Conservation (phyloP, 2,888 invertebrate genomes). For the Rhyacophila evoluta region DNA sequence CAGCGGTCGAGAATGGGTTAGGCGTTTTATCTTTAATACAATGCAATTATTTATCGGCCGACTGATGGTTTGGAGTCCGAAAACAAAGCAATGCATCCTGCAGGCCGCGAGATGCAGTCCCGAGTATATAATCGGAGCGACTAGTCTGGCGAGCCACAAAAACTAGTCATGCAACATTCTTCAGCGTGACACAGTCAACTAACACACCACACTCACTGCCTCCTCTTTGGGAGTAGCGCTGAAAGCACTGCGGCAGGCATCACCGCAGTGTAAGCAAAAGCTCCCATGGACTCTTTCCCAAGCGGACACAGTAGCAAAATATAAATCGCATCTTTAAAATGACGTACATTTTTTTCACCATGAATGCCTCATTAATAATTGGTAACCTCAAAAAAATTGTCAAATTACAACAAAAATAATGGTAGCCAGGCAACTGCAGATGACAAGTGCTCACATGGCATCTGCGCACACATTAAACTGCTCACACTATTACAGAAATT, state of each 20-base stretch:
- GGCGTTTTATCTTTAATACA: neutral
- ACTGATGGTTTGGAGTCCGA: conserved; percentile 32
- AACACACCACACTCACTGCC: neutral
- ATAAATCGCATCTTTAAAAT: no score
- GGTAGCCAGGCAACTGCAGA: no score
- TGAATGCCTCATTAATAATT: no score
- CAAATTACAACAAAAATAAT: no score
- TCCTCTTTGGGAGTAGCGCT: neutral
- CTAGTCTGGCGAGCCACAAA: conserved; percentile 38
- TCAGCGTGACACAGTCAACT: conserved; percentile 44
- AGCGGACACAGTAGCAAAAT: no score
- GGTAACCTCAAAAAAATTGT: no score
- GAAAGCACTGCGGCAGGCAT: neutral
- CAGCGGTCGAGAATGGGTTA: neutral
- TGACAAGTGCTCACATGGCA: no score
- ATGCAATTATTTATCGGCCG: conserved; percentile 4
- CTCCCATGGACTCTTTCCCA: neutral
- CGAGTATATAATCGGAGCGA: conserved; percentile 17
- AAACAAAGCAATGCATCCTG: neutral
- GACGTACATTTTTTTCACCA: no score
- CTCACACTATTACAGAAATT: no score
- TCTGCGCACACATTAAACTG: no score
- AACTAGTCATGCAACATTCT: conserved; percentile 45
- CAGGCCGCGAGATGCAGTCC: conserved; percentile 26
- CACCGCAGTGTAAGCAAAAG: neutral